phyloP scores from a whole-genome alignment of 2,797 vertebrate genomes.

The Chlorospingus semifuscus region DNA sequence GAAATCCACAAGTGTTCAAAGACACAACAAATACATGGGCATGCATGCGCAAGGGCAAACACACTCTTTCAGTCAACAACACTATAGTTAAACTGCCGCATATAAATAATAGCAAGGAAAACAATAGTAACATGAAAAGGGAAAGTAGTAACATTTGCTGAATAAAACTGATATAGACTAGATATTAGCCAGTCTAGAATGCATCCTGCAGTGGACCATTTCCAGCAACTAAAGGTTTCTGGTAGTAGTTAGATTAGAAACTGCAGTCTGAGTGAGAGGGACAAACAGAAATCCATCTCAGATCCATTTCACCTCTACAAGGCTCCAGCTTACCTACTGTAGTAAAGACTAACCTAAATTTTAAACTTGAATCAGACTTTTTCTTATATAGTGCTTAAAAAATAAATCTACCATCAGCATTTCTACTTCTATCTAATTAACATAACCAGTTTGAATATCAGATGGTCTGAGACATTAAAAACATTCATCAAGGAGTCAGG shows the following conservation, averaged over 20 bases:
- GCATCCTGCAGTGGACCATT: neutral
- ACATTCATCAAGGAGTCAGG: neutral
- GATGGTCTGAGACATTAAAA: neutral
- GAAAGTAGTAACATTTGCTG: neutral
- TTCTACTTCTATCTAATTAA: neutral
- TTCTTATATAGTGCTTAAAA: neutral
- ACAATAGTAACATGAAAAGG: neutral
- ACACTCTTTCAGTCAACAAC: neutral
- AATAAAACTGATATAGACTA: neutral
- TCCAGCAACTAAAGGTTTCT: neutral
- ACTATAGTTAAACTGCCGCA: neutral
- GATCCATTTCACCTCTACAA: neutral
- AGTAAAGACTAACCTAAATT: neutral
- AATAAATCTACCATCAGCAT: neutral
- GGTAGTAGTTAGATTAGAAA: neutral
- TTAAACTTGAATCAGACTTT: neutral
- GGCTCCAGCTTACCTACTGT: neutral
- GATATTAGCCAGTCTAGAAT: neutral
- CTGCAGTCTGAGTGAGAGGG: fast-evolving
- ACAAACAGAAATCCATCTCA: neutral
- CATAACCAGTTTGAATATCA: neutral
- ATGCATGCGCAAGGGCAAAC: fast-evolving
- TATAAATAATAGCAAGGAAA: neutral
- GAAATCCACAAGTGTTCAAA: neutral
- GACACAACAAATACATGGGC: fast-evolving